Evolutionary conservation across 2,113 vertebrate species (phyloP), one percentile per base, ranked within the genome.

Genomic region (Cyanoliseus patagonus): DNA sequence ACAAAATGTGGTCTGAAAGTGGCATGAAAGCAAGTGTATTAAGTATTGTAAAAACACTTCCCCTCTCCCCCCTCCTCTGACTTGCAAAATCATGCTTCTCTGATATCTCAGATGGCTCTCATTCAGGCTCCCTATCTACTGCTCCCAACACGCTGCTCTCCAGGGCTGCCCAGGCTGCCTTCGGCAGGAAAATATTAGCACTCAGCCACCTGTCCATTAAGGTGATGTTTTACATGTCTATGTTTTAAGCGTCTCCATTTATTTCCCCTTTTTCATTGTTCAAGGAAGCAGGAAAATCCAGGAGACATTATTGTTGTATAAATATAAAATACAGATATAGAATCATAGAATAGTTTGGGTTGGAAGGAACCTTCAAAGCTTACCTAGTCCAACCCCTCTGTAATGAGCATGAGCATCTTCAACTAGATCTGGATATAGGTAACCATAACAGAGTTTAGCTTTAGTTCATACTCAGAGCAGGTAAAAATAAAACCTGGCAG

Each of bases 1-100:
- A 39, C 53, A 86, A 86, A 96, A 84, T 69, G 63, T 93, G 89
- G 79, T 52, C 81, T 85, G 77, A 53, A 96, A 97, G 92, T 64
- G 80, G 69, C 77, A 85, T 47, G 86, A 95, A 82, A 81, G 77
- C 91, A 94, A 95, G 83, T 76, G 77, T 87, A 69, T 78, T 46
- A 91, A 94, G 72, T 33, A 73, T 23, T 90, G 81, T 82, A 68
- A 78, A 74, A 69, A 15, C 75, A 75, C n/a, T 89, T 78, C 73
- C 51, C 78, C 52, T 49, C 31, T 82, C 67, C 49, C 70, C 28
- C 3, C 52, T 72, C 55, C 49, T 79, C 51, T 47, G 82, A 59
- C n/a, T 41, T 24, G 76, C 37, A 78, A 91, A 94, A 90, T 55
- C 5, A 3, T 0, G 0, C 76, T 92, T 53, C 46, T 68, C 55